A percentile compares a stretch with the other conserved stretches of the same genome.
phyloP scores from a whole-genome alignment of 2,797 vertebrate genomes.

The Choloepus didactylus region DNA sequence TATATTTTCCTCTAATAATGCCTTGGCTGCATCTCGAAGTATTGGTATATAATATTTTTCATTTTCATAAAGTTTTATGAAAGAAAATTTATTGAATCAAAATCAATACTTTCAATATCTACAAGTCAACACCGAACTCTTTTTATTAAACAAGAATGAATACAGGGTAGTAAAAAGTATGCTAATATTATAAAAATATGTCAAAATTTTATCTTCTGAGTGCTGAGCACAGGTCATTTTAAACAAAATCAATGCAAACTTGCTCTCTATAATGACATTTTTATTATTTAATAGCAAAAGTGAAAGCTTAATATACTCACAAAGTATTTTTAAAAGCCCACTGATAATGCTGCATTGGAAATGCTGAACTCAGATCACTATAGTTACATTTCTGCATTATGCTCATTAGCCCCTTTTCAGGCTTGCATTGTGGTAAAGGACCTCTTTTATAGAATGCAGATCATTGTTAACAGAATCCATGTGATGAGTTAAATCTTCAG shows the following conservation, averaged over 20 bases:
- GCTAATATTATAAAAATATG: slow-evolving; percentile 91
- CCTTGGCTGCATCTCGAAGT: no score
- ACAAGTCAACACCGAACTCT: slow-evolving; percentile 92
- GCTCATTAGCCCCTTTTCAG: background rate
- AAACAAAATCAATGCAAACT: slow-evolving; percentile 85
- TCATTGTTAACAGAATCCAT: background rate
- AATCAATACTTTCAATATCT: slow-evolving; percentile 92
- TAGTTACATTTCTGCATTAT: background rate
- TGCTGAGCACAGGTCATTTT: slow-evolving; percentile 87
- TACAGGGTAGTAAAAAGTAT: slow-evolving; percentile 91
- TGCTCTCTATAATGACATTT: slow-evolving; percentile 80
- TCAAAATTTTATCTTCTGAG: slow-evolving; percentile 86
- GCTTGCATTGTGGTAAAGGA: background rate
- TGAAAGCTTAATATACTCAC: slow-evolving; percentile 71
- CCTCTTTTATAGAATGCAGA: background rate
- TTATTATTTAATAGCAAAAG: slow-evolving; percentile 72
- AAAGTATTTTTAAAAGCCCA: slow-evolving; percentile 77
- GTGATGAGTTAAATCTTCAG: background rate
- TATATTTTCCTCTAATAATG: no score
- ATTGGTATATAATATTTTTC: no score
- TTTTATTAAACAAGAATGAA: slow-evolving; percentile 90
- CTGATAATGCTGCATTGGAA: slow-evolving; percentile 69
- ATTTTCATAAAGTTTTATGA: slow-evolving; percentile 66
- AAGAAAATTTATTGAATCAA: slow-evolving; percentile 92
- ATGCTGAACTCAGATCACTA: slow-evolving; percentile 7